Evolutionary conservation across 1,140 invertebrate species (phyloP), one percentile per base, ranked within the genome.

Genomic region (Hestina assimilis): DNA sequence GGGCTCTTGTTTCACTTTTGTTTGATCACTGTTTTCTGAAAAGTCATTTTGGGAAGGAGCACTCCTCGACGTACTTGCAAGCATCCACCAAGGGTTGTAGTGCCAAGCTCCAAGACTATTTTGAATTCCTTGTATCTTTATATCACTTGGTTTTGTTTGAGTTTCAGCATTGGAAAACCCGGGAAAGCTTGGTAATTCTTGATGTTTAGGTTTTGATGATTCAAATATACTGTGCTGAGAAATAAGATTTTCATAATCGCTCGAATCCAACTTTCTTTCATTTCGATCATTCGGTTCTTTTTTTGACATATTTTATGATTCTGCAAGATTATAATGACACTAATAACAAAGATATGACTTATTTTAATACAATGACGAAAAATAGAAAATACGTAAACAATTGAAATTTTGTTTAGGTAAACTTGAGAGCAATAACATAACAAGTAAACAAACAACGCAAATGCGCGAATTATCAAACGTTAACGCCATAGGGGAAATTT

Each of bases 11-110:
- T 89, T 89, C 6, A 89, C 80, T 75, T 89, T 89, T 14, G 87
- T 71, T 59, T 89, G 82, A 31, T 89, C 81, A 66, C 78, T 83
- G 55, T 73, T 74, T 63, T 89, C 86, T 40, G 82, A 81, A 62
- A 69, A 88, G 28, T 86, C 82, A 52, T 86, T 81, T 59, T 86
- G 85, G 0, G 84, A 79, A 7, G 83, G 81, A 8, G 77, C 69
- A 57, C 67, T 79, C 40, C 85, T 62, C 4, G 89, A 89, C 2
- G 89, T 89, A 46, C 87, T 79, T 2, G 89, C 89, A 3, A 89
- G 70, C 89, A 89, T 89, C 89, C 89, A 89, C 89, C 89, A 89
- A n/a, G 89, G 89, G 51, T 89, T 89, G 45, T 89, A 89, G 46
- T 89, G 89, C 89, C 89, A 89, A 14, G 85, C 69, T 7, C 85